Percentiles rank a stretch among this genome's conserved stretches.
phyloP scores from a whole-genome alignment of 1,140 invertebrate genomes.

The Sesamia nonagrioides region DNA sequence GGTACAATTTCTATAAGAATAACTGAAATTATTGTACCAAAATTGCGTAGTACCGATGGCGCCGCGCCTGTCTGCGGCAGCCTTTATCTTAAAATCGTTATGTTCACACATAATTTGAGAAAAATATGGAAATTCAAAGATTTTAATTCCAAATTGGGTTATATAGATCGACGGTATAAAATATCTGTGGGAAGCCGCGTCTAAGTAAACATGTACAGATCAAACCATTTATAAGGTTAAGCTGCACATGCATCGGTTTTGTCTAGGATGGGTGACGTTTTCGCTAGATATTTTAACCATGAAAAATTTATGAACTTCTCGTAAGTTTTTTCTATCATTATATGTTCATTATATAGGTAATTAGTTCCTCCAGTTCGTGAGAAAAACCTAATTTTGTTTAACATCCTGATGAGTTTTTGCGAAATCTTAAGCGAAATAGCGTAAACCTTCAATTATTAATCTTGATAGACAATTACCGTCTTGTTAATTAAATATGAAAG shows the following conservation, averaged over 20 bases:
- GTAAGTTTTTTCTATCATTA: too few relatives aligned
- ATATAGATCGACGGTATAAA: background rate
- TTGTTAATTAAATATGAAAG: slow-evolving; percentile 18
- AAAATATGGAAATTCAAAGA: background rate
- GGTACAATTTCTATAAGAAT: too few relatives aligned
- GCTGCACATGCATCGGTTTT: too few relatives aligned
- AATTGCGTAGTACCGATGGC: too few relatives aligned
- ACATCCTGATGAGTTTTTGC: background rate
- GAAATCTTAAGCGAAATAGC: slow-evolving; percentile 14
- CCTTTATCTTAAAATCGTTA: slow-evolving; percentile 12
- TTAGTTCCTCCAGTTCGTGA: background rate
- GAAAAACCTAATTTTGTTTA: background rate
- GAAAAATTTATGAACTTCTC: too few relatives aligned
- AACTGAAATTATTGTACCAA: too few relatives aligned
- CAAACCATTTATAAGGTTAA: background rate
- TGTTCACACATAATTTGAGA: background rate
- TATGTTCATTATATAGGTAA: too few relatives aligned
- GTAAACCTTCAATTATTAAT: slow-evolving; percentile 10
- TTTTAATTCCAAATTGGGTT: background rate
- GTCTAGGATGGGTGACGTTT: too few relatives aligned
- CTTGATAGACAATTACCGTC: background rate
- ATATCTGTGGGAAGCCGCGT: background rate
- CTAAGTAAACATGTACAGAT: background rate
- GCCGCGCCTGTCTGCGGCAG: too few relatives aligned
- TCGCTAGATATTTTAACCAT: too few relatives aligned